Base-by-base conservation (phyloP, 2,888 invertebrate species). In the Pandemis cinnamomeana region DNA sequence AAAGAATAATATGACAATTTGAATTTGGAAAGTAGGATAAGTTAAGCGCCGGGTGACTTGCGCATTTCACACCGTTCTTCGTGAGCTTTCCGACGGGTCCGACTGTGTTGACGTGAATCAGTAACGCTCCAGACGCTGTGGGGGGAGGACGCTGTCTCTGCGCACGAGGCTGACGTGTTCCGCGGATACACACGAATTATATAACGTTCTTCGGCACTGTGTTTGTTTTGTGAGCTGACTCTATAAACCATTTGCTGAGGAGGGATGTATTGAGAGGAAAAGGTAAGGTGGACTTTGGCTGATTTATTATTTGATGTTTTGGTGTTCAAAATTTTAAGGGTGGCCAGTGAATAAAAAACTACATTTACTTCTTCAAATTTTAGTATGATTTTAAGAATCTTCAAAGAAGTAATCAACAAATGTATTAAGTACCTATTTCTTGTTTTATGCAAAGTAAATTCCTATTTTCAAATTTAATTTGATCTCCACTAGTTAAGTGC, bases 41-140 rank as follows among this genome's bases (percentile, higher is more conserved):
- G 89, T 91, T 89, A 89, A 88, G 86, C 85, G 83, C 83, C 81
- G 87, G 86, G 90, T 92, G 93, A 93, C 91, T 92, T 93, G 92
- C 93, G 93, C 93, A 93, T 92, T 91, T 92, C 90, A 89, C 87
- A 89, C 90, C 82, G 84, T 85, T 86, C 86, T 87, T 85, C 83
- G 82, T 80, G 81, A 85, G 87, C 86, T 87, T 84, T 84, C 81
- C 80, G 79, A 81, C 82, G 69, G 73, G 78, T 76, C 81, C 80
- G 79, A 74, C 78, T 76, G 82, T 84, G 86, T 84, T 87, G 87
- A 87, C 82, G 85, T 79, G 84, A 87, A 83, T 87, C 90, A 93
- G 93, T 93, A 88, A 84, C 81, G 80, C 81, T 80, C 81, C 79
- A 82, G 79, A 78, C 83, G 79, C 79, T 74, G 77, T 73, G 55